Percentiles rank a stretch among this genome's conserved stretches.
phyloP scores from a whole-genome alignment of 2,113 vertebrate genomes.

The Onychostoma macrolepis region DNA sequence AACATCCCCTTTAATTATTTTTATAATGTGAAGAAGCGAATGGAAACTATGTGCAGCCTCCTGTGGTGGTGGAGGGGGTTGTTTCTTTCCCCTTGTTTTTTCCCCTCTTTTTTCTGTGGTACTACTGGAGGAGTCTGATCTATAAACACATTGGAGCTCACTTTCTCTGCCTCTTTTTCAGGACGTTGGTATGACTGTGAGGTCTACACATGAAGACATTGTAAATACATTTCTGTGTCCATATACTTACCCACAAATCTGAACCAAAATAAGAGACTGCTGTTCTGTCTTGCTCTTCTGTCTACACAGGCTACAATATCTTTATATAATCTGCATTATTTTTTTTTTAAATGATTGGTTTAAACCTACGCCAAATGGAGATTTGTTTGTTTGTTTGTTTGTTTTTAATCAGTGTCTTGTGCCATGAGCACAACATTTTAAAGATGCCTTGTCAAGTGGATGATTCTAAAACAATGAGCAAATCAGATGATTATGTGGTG shows the following conservation, averaged over 20 bases:
- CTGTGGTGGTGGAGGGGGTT: conserved; percentile 55
- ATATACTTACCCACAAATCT: conserved; percentile 17
- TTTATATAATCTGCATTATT: not conserved
- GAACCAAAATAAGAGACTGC: not conserved
- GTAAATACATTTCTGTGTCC: conserved; percentile 12
- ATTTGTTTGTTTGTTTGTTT: not conserved
- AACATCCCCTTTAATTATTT: conserved; percentile 75
- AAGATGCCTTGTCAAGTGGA: not conserved
- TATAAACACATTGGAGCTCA: conserved; percentile 65
- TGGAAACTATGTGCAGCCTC: conserved; percentile 76
- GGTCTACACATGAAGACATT: conserved; percentile 29
- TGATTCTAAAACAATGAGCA: not conserved
- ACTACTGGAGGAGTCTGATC: conserved; percentile 58
- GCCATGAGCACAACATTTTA: too few relatives aligned
- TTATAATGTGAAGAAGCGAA: conserved; percentile 72
- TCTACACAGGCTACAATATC: not conserved
- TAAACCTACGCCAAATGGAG: too few relatives aligned
- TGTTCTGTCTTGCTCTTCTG: not conserved
- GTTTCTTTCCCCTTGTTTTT: conserved; percentile 32
- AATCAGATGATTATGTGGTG: not conserved
- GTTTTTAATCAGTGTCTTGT: too few relatives aligned
- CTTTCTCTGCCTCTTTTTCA: conserved; percentile 50
- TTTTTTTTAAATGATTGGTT: not conserved
- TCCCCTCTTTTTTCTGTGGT: conserved; percentile 42
- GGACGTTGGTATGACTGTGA: conserved; percentile 47